Evolutionary conservation across 2,888 invertebrate species (phyloP).

Genomic region (Drosophila maculinotata): DNA sequence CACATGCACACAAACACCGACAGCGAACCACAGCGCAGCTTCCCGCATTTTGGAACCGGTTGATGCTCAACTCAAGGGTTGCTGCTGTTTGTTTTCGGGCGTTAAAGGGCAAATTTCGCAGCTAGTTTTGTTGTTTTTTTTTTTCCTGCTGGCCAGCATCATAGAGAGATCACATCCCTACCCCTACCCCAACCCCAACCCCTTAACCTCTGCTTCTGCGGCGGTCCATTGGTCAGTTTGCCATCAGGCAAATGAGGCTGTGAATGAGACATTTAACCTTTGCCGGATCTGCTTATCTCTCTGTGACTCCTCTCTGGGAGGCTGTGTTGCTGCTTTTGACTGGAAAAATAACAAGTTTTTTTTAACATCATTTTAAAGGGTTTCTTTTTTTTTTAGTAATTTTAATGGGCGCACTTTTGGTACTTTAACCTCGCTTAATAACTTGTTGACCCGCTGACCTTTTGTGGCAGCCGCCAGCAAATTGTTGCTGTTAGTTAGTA

Average conservation of each 20-base stretch:
- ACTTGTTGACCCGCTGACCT: slow-evolving; percentile 57
- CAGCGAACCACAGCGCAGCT: slow-evolving; percentile 58
- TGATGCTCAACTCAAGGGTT: slow-evolving; percentile 46
- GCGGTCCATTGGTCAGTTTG: slow-evolving; percentile 46
- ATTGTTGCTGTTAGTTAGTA: slow-evolving; percentile 24
- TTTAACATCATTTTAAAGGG: slow-evolving; percentile 40
- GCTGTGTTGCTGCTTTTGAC: slow-evolving; percentile 49
- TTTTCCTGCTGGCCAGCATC: slow-evolving; percentile 58
- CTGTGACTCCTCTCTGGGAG: slow-evolving; percentile 40
- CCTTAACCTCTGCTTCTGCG: background rate
- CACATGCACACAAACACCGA: slow-evolving; percentile 13
- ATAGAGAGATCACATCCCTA: slow-evolving; percentile 36
- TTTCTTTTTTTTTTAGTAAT: slow-evolving; percentile 1
- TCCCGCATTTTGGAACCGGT: slow-evolving; percentile 42
- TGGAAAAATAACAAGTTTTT: slow-evolving; percentile 52
- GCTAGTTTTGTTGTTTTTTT: slow-evolving; percentile 30
- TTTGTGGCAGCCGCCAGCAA: slow-evolving; percentile 16
- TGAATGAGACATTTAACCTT: slow-evolving; percentile 60
- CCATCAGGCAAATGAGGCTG: slow-evolving; percentile 23
- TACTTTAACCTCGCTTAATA: slow-evolving; percentile 24
- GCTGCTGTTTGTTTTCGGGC: slow-evolving; percentile 52
- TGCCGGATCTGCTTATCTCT: slow-evolving; percentile 45
- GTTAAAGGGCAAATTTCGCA: slow-evolving; percentile 60
- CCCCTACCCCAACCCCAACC: background rate
- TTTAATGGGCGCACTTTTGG: background rate